Evolutionary conservation across 2,113 vertebrate species (phyloP).

Genomic region (Sclerurus mexicanus): DNA sequence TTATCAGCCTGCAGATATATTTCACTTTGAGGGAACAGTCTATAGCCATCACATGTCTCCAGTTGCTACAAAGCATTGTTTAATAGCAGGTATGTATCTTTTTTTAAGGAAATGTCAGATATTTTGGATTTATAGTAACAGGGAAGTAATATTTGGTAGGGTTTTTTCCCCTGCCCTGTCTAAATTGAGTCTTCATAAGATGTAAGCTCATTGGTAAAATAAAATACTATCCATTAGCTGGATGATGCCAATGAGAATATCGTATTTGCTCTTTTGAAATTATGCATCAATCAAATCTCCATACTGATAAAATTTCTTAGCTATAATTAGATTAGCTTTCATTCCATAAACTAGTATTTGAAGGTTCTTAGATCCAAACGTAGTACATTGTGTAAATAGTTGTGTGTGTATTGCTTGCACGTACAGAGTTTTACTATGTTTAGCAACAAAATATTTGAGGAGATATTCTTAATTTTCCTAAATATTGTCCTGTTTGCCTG

Average conservation of each 20-base stretch:
- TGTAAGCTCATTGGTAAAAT: neutral
- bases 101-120: neutral
- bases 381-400: neutral
- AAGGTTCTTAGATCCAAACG: neutral
- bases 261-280: neutral
- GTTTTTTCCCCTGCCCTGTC: neutral
- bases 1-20: slow-evolving; percentile 86
- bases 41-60: slow-evolving; percentile 97
- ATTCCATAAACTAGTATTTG: neutral
- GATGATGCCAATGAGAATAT: neutral
- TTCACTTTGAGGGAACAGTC: slow-evolving; percentile 90
- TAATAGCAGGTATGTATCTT: slow-evolving; percentile 87
- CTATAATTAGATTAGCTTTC: neutral
- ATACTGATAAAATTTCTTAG: neutral
- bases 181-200: neutral
- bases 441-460: neutral
- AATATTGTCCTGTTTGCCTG: neutral
- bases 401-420: neutral
- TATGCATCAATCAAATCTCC: neutral
- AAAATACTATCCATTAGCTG: neutral
- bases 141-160: neutral
- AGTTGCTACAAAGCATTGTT: slow-evolving; percentile 89
- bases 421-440: neutral
- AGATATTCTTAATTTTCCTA: neutral
- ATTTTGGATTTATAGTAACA: neutral